Percentiles rank a stretch among this genome's conserved stretches.
Evolutionary conservation across 2,797 vertebrate genomes (phyloP).

Genomic region (Podarcis siculus): DNA sequence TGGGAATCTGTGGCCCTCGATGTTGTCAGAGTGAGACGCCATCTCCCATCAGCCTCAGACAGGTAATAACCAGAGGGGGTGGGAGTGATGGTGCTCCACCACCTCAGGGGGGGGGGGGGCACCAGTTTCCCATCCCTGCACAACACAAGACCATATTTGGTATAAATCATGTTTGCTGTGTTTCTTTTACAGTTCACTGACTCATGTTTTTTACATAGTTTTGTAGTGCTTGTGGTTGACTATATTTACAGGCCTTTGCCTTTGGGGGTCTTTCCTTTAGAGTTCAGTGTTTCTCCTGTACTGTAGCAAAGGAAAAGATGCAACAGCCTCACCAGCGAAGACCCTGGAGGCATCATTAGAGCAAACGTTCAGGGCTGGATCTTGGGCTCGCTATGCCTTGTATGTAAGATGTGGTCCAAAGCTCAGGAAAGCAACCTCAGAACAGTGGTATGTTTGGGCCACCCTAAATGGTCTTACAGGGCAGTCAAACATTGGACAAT

Average conservation of each 20-base stretch:
- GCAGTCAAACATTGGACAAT: no score
- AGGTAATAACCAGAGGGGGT: no score
- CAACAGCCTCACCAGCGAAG: background rate
- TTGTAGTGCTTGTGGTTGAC: background rate
- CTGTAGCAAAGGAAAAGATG: background rate
- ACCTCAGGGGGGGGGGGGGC: no score
- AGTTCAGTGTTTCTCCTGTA: background rate
- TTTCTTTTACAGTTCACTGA: background rate
- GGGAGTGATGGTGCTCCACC: no score
- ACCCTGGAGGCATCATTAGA: background rate
- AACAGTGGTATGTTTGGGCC: no score
- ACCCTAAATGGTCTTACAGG: no score
- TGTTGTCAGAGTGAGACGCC: no score
- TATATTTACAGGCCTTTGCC: background rate
- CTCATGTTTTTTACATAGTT: background rate
- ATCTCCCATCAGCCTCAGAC: no score
- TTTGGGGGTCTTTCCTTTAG: background rate
- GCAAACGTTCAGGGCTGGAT: background rate
- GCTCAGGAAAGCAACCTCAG: background rate
- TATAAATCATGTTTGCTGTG: background rate
- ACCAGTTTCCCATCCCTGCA: no score
- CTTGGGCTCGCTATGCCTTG: background rate
- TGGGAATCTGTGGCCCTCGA: no score
- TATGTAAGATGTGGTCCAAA: no score
- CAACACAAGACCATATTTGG: background rate